Percentiles rank a stretch among this genome's conserved stretches.
Evolutionary conservation across 2,113 vertebrate species (phyloP).

Genomic region (Mixornis gularis): DNA sequence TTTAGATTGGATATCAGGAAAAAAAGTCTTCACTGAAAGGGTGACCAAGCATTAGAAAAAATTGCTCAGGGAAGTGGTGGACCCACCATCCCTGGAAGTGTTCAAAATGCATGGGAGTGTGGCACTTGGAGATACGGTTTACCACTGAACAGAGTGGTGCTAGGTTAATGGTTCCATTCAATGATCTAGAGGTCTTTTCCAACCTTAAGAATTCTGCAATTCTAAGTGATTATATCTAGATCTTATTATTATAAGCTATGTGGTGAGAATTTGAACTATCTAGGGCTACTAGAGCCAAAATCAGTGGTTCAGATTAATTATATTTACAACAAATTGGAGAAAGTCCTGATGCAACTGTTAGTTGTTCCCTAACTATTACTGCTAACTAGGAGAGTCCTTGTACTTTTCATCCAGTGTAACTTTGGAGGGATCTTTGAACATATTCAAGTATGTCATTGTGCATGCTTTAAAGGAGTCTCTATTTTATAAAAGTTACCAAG

Average conservation of each 20-base stretch:
- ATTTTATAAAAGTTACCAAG: not conserved
- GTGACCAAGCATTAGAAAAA: not conserved
- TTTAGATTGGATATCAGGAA: not conserved
- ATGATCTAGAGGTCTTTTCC: not conserved
- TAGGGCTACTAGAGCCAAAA: not conserved
- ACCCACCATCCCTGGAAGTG: not conserved
- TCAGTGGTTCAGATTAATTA: not conserved
- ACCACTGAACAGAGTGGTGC: not conserved
- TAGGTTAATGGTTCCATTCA: not conserved
- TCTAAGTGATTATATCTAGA: not conserved
- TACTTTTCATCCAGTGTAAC: not conserved
- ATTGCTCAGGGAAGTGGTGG: not conserved
- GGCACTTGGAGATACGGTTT: not conserved
- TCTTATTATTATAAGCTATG: not conserved
- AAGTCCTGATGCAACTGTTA: not conserved
- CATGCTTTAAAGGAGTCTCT: not conserved
- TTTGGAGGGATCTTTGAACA: not conserved
- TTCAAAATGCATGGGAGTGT: not conserved
- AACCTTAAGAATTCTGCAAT: not conserved
- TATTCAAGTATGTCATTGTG: not conserved
- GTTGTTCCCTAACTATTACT: not conserved
- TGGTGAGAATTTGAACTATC: not conserved
- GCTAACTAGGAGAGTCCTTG: not conserved
- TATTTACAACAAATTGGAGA: not conserved
- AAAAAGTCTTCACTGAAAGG: not conserved